A percentile compares a stretch with the other conserved stretches of the same genome.
Conservation (phyloP, 2,113 vertebrate species). For the zebrafish (Danio rerio) region DNA sequence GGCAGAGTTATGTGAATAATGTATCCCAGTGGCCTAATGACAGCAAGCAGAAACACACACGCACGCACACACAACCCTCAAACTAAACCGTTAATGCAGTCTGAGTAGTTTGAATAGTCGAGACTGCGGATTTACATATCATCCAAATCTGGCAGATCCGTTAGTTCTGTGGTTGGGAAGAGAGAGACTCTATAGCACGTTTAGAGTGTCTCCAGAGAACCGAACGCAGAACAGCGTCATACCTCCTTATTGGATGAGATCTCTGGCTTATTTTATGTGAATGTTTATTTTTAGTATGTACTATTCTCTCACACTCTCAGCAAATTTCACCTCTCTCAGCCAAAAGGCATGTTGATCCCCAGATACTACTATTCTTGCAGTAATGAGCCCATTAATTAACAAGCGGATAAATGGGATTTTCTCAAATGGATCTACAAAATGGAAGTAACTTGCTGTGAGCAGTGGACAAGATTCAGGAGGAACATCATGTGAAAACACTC, state of each 20-base stretch:
- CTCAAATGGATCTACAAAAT: slow-evolving; percentile 8
- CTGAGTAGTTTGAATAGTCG: slow-evolving; percentile 53
- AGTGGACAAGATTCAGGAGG: background rate
- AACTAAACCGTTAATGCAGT: slow-evolving; percentile 51
- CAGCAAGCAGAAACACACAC: slow-evolving; percentile 49
- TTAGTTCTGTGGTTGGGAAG: slow-evolving; percentile 40
- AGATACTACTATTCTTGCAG: slow-evolving; percentile 34
- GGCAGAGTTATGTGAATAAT: slow-evolving; percentile 65
- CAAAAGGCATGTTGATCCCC: slow-evolving; percentile 41
- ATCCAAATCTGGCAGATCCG: slow-evolving; percentile 50
- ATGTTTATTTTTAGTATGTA: slow-evolving; percentile 44
- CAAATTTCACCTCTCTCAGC: slow-evolving; percentile 43
- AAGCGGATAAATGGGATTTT: slow-evolving; percentile 20
- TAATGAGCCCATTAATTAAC: slow-evolving; percentile 39
- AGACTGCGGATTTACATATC: slow-evolving; percentile 47
- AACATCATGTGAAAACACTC: background rate
- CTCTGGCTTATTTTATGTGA: slow-evolving; percentile 40
- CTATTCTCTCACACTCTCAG: slow-evolving; percentile 32
- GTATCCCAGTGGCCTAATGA: slow-evolving; percentile 54
- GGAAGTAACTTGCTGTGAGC: slow-evolving; percentile 5
- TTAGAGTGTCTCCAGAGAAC: slow-evolving; percentile 42
- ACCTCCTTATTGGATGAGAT: slow-evolving; percentile 46
- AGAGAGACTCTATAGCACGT: slow-evolving; percentile 10
- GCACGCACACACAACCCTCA: slow-evolving; percentile 15
- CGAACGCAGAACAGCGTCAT: slow-evolving; percentile 26